These are phyloP conservation scores for Danio choprae DNA, from an alignment of 2,797 vertebrate species.

Conservation along the genomic window DNA sequence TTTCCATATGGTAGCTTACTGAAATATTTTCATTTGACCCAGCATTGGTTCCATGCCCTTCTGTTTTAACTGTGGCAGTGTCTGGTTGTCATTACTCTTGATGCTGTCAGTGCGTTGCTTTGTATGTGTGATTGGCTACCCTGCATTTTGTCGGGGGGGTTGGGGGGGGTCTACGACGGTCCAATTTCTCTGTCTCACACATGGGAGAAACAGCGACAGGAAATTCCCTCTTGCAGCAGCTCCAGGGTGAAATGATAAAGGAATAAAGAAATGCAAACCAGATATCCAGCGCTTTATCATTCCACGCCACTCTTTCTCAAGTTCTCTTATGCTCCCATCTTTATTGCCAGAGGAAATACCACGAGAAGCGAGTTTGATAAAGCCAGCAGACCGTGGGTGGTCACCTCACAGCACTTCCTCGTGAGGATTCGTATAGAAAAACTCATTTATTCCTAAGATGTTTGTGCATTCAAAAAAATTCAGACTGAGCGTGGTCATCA, in stretches of 20 bases:
- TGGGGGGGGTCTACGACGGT: constrained; percentile 65
- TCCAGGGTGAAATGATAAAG: constrained; percentile 82
- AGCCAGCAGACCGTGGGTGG: constrained; percentile 58
- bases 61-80: constrained; percentile 73
- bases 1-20: constrained; percentile 29
- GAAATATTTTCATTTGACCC: constrained; percentile 45
- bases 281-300: constrained; percentile 79
- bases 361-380: constrained; percentile 59
- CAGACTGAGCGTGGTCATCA: constrained; percentile 36
- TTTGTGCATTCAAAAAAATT: constrained; percentile 13
- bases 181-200: constrained; percentile 81
- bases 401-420: constrained; percentile 13
- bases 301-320: constrained; percentile 64
- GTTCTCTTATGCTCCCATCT: constrained; percentile 48
- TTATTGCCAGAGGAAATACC: constrained; percentile 68
- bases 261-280: constrained; percentile 81
- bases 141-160: constrained; percentile 58
- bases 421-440: constrained; percentile 10
- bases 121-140: constrained; percentile 78
- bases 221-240: constrained; percentile 80
- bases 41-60: constrained; percentile 43
- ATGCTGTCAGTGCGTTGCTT: constrained; percentile 76
- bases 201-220: constrained; percentile 82
- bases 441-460: constrained; percentile 20
- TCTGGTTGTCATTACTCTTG: constrained; percentile 84